These are phyloP conservation scores for Notiomystis cincta DNA, from an alignment of 2,113 vertebrate species.

Conservation along the genomic window DNA sequence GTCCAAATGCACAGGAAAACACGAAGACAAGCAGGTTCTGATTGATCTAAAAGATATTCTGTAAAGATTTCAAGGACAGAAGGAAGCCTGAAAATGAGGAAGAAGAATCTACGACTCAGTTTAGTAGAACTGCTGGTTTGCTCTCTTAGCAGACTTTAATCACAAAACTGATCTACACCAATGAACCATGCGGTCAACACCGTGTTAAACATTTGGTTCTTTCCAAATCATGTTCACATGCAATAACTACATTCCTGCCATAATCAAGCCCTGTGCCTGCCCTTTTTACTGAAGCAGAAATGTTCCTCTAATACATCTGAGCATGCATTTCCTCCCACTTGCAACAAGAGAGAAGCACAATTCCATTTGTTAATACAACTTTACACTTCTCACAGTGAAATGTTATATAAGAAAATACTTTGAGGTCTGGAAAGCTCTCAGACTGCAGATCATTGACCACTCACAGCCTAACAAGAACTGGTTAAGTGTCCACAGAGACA, in stretches of 20 bases:
- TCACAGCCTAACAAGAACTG: background rate
- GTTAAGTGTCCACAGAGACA: background rate
- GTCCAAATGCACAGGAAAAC: background rate
- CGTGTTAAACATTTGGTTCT: background rate
- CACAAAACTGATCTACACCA: background rate
- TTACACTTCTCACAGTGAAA: background rate
- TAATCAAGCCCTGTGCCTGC: background rate
- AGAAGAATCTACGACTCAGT: background rate
- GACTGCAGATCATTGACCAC: background rate
- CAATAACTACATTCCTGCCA: background rate
- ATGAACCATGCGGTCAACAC: background rate
- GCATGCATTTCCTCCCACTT: background rate
- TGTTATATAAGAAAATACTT: background rate
- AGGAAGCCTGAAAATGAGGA: background rate
- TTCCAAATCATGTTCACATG: background rate
- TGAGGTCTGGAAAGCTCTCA: background rate
- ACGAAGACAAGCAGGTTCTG: background rate
- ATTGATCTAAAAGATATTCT: conserved; percentile 12
- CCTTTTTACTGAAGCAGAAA: background rate
- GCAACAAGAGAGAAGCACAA: background rate
- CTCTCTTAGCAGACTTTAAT: background rate
- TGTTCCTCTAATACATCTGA: background rate
- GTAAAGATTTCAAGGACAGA: background rate
- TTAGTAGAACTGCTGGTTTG: background rate
- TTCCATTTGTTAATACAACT: background rate